Percentiles rank a stretch among this genome's conserved stretches.
phyloP scores from a whole-genome alignment of 2,888 invertebrate species.

The Nowickia ferox region DNA sequence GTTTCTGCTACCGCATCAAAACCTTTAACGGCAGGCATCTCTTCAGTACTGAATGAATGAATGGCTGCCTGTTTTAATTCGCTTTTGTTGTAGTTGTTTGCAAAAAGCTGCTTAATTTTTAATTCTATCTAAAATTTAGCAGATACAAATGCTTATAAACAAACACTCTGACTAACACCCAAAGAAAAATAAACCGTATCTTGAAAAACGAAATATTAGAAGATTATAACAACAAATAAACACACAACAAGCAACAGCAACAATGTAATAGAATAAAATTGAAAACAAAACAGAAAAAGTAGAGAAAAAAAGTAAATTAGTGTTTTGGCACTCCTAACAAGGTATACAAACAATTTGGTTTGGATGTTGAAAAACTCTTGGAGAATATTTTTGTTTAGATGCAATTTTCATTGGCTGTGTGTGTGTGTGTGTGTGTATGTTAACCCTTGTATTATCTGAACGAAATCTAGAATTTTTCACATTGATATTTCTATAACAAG shows the following conservation, averaged over 20 bases:
- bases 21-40: slow-evolving; percentile 38
- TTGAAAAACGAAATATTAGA: slow-evolving; percentile 27
- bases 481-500: too few relatives aligned
- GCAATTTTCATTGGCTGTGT: slow-evolving; percentile 17
- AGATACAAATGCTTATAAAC: slow-evolving; percentile 28
- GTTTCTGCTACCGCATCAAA: slow-evolving; percentile 3
- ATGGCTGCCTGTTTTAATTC: slow-evolving; percentile 23
- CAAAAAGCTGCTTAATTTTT: slow-evolving; percentile 78
- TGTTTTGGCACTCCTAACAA: slow-evolving; percentile 80
- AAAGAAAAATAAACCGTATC: slow-evolving; percentile 18
- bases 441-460: too few relatives aligned
- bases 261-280: slow-evolving; percentile 35
- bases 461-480: too few relatives aligned
- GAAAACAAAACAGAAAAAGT: slow-evolving; percentile 43
- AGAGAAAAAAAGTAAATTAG: slow-evolving; percentile 78
- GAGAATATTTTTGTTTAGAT: slow-evolving; percentile 36
- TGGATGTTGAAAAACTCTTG: slow-evolving; percentile 50
- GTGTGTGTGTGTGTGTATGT: background rate
- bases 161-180: background rate
- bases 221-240: slow-evolving; percentile 10
- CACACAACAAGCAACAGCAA: slow-evolving; percentile 13
- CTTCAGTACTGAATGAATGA: slow-evolving; percentile 19
- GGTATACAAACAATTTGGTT: slow-evolving; percentile 54
- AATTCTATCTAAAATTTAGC: slow-evolving; percentile 75
- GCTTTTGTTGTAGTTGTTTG: slow-evolving; percentile 71